These are phyloP conservation scores for Catamblyrhynchus diadema DNA, from an alignment of 2,797 vertebrate genomes.

Conservation along the genomic window DNA sequence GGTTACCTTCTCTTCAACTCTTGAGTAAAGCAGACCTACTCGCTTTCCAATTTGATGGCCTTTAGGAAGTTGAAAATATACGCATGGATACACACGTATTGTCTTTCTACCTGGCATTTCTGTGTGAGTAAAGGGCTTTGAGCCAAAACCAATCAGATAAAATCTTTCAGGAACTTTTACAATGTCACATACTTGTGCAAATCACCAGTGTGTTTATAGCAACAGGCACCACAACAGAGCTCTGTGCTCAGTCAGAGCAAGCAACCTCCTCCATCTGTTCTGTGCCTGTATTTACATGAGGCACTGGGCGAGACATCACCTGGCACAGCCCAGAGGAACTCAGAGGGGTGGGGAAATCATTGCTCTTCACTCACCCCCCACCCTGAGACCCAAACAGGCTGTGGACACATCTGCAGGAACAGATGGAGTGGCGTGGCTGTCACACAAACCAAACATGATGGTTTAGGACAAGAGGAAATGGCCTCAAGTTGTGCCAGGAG, in stretches of 20 bases:
- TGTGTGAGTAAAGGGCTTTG: slow-evolving; percentile 68
- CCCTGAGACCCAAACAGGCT: background rate
- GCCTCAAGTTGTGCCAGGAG: background rate
- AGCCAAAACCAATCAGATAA: slow-evolving; percentile 85
- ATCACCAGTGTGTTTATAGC: slow-evolving; percentile 93
- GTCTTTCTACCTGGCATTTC: slow-evolving; percentile 65
- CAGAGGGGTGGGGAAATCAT: background rate
- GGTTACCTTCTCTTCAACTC: slow-evolving; percentile 18
- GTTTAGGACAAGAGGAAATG: background rate
- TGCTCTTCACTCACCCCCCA: background rate
- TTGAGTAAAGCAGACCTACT: slow-evolving; percentile 51
- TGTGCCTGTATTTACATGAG: background rate
- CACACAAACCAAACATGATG: background rate
- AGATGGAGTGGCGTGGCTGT: fast-evolving
- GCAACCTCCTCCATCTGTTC: background rate
- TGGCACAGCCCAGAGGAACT: background rate
- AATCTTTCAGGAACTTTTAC: slow-evolving; percentile 92
- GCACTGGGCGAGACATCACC: fast-evolving
- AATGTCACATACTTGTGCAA: slow-evolving; percentile 89
- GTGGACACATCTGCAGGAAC: fast-evolving
- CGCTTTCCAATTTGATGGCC: slow-evolving; percentile 24
- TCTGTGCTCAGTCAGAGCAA: slow-evolving; percentile 54
- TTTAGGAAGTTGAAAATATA: slow-evolving; percentile 59
- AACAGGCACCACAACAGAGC: slow-evolving; percentile 91
- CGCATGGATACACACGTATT: slow-evolving; percentile 35